These are phyloP conservation scores for Anoplius nigerrimus DNA, from an alignment of 2,888 invertebrate genomes.

Conservation along the genomic window DNA sequence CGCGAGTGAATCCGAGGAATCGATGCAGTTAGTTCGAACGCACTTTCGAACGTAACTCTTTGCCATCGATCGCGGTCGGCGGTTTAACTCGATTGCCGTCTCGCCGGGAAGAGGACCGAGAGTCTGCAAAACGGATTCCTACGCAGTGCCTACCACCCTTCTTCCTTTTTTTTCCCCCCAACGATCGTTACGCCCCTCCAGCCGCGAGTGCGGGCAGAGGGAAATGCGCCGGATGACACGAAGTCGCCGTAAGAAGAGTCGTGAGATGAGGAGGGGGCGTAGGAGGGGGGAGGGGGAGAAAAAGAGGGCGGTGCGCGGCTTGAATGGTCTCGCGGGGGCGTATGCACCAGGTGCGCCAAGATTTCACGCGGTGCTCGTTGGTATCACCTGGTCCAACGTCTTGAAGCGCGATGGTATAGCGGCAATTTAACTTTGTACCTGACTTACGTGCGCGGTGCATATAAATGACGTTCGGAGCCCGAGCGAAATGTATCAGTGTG, in stretches of 20 bases:
- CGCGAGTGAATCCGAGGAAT: too few relatives aligned
- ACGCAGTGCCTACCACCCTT: too few relatives aligned
- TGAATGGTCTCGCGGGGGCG: slow-evolving; percentile 41
- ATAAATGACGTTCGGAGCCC: slow-evolving; percentile 48
- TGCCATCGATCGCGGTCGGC: too few relatives aligned
- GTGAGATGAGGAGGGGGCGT: background rate
- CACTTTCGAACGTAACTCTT: too few relatives aligned
- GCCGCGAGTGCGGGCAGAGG: background rate
- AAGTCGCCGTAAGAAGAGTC: background rate
- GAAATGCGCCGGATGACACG: background rate
- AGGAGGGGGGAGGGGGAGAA: background rate
- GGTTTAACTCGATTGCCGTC: too few relatives aligned
- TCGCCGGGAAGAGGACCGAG: too few relatives aligned
- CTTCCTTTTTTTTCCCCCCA: too few relatives aligned
- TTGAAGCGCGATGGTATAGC: slow-evolving; percentile 47
- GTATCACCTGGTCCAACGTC: slow-evolving; percentile 57
- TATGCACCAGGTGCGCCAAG: slow-evolving; percentile 47
- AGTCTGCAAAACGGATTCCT: too few relatives aligned
- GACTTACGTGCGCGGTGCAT: slow-evolving; percentile 54
- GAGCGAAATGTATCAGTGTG: slow-evolving; percentile 45
- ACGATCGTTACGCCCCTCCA: background rate
- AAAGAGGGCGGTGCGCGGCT: slow-evolving; percentile 19
- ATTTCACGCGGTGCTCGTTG: slow-evolving; percentile 36
- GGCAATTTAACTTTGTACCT: slow-evolving; percentile 61
- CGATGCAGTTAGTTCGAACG: too few relatives aligned